Evolutionary conservation across 1,140 invertebrate species (phyloP).

Genomic region (Diuraphis noxia): DNA sequence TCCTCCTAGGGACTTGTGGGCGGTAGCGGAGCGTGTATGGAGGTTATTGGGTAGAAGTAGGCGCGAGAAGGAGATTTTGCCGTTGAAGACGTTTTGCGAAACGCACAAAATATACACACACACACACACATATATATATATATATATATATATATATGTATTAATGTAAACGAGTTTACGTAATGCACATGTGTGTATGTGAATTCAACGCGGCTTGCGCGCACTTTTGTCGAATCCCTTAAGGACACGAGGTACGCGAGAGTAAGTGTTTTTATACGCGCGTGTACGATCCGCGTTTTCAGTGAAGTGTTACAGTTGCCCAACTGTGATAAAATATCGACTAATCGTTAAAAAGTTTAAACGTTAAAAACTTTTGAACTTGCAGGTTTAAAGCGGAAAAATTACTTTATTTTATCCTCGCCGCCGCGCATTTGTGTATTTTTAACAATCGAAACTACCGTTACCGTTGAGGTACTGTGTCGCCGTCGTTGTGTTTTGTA

Average conservation of each 20-base stretch:
- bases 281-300: not conserved
- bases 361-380: slow-evolving; percentile 35
- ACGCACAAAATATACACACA: not conserved
- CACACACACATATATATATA: too few species aligned
- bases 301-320: slow-evolving; percentile 10
- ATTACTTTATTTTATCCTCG: not conserved
- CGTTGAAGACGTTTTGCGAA: not conserved
- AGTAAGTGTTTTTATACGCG: slow-evolving; percentile 10
- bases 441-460: slow-evolving; percentile 17
- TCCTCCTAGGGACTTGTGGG: not conserved
- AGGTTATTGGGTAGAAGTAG: too few species aligned
- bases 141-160: too few species aligned
- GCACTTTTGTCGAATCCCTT: not conserved
- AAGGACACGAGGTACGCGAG: not conserved
- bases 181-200: not conserved
- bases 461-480: not conserved
- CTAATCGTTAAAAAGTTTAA: slow-evolving; percentile 32
- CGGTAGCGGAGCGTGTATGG: not conserved
- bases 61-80: not conserved
- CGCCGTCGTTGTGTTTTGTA: not conserved
- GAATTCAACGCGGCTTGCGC: not conserved
- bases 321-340: slow-evolving; percentile 21
- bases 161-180: not conserved
- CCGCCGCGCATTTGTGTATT: not conserved
- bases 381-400: not conserved